These are phyloP conservation scores for Cyrtonyx montezumae DNA, from an alignment of 2,113 vertebrate species.

Conservation along the genomic window DNA sequence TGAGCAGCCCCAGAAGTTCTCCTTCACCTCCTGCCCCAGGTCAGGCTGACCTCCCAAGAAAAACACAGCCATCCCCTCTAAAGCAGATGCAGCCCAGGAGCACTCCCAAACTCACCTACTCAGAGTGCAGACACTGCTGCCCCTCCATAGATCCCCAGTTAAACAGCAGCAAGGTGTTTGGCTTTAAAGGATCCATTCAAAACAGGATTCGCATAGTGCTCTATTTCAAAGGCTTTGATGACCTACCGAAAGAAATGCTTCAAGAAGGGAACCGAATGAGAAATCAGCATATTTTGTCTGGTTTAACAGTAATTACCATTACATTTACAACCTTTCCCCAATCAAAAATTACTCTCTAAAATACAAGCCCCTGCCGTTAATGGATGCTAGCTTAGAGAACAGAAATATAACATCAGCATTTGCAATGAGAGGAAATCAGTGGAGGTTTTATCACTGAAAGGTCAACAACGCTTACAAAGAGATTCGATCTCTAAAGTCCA, in stretches of 20 bases:
- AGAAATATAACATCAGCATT: not conserved
- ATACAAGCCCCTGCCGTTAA: not conserved
- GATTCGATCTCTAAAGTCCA: conserved; percentile 44
- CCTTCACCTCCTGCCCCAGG: not conserved
- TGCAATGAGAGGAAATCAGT: conserved; percentile 9
- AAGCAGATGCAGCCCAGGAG: accelerated
- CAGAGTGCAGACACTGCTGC: not conserved
- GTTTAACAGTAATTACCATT: not conserved
- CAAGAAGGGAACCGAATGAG: not conserved
- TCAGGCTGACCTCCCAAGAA: not conserved
- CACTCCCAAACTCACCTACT: not conserved
- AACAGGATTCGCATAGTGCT: not conserved
- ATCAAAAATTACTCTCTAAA: not conserved
- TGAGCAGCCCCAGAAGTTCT: not conserved
- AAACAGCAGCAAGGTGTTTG: not conserved
- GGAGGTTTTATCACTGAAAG: conserved; percentile 34
- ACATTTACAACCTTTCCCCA: not conserved
- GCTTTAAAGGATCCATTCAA: not conserved
- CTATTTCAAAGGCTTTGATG: not conserved
- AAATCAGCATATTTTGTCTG: not conserved
- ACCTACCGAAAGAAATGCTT: not conserved
- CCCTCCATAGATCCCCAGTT: not conserved
- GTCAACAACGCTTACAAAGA: conserved; percentile 34
- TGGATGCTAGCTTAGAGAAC: not conserved
- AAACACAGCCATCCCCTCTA: not conserved